Base-by-base conservation (phyloP, 92 coral and sea anemone genomes). In the Metridium senile region DNA sequence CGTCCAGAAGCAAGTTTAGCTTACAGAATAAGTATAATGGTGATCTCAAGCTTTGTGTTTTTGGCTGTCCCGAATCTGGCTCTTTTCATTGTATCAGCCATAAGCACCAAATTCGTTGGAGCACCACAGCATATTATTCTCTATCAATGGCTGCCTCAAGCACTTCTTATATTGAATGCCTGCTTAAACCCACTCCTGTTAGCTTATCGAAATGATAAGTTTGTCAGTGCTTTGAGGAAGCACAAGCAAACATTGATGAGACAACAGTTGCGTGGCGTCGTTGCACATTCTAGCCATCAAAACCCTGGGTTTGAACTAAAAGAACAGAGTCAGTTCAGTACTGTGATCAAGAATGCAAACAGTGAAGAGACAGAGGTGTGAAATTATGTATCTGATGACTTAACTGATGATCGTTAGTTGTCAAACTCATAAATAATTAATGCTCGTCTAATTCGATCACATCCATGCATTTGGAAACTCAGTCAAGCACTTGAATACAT, bases 161-260 rank as follows among this genome's bases (percentile, higher is more conserved):
- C 81, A 1, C 71, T 80, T 22, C 67, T 86, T 35, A 87, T 86
- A 0, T 79, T 70, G 8, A 86, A 86, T 68, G 83, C 90, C 3
- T 86, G 83, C 67, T 59, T 86, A 18, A 77, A 86, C 56, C 90
- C 90, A 0, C 29, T 73, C 0, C 26, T 81, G n/a, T 81, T 86
- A 35, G 90, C 90, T 8, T 86, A 74, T 47, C 76, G 83, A 34
- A 86, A 86, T 49, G 87, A 86, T 3, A 81, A 76, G 80, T 86
- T 86, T 28, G 47, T 77, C 0, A 71, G 29, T n/a, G 66, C 79
- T 17, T 52, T 86, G 9, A 81, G 67, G 52, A 26, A 16, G 16
- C 29, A 0, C 3, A 27, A 23, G 30, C 8, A 3, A 7, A 61
- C 8, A 18, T 6, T 61, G 13, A 7, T 61, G 49, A 39, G 49